Evolutionary conservation across 1,140 invertebrate species (phyloP).

Genomic region (Melitaea cinxia): DNA sequence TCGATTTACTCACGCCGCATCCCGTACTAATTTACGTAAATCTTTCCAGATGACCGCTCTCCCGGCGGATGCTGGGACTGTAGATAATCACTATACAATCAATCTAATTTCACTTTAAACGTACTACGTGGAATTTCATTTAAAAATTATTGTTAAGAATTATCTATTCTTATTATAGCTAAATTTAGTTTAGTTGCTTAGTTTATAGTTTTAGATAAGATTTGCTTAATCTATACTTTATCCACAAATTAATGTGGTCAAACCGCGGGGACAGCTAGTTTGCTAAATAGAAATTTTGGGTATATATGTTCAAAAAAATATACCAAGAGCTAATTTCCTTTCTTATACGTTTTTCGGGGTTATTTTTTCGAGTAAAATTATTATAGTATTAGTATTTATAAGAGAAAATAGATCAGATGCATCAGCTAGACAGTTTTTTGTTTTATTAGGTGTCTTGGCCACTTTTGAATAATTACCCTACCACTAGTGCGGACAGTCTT

Average conservation of each 20-base stretch:
- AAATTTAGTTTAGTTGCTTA: neutral
- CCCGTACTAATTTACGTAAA: slow-evolving; percentile 18
- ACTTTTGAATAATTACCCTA: neutral
- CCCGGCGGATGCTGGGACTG: slow-evolving; percentile 14
- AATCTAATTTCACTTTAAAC: neutral
- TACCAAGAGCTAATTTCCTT: too few species aligned
- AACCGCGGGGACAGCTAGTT: too few species aligned
- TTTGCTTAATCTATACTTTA: too few species aligned
- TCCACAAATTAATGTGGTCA: too few species aligned
- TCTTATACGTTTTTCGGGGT: too few species aligned
- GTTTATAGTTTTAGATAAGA: neutral
- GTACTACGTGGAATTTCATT: neutral
- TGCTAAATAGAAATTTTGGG: too few species aligned
- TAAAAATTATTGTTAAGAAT: neutral
- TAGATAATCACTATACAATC: slow-evolving; percentile 2
- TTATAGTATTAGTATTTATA: too few species aligned
- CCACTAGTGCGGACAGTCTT: too few species aligned
- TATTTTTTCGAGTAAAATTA: too few species aligned
- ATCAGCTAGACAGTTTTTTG: neutral
- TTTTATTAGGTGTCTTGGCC: neutral
- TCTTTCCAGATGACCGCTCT: slow-evolving; percentile 21
- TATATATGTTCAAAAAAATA: too few species aligned
- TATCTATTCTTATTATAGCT: neutral
- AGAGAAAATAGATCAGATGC: too few species aligned
- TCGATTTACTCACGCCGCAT: slow-evolving; percentile 8